Conservation (phyloP, 92 coral and sea anemone species). For the Nematostella vectensis region DNA sequence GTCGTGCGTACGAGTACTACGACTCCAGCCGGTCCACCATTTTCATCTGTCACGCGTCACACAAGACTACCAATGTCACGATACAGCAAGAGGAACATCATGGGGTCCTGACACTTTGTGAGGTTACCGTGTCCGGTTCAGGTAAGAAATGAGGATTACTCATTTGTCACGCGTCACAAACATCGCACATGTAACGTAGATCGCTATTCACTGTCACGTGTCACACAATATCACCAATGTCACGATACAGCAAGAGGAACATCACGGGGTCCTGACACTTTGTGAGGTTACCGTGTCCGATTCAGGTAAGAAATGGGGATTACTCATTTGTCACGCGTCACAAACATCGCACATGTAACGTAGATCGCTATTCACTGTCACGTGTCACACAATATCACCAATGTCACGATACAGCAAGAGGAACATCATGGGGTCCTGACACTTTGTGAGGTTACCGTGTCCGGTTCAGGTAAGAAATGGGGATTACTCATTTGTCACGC, state of each 20-base stretch:
- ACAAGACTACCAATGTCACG: slow-evolving; percentile 24
- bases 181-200: too few species aligned
- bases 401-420: slow-evolving; percentile 21
- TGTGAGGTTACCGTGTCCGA: slow-evolving; percentile 51
- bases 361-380: too few species aligned
- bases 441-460: slow-evolving; percentile 47
- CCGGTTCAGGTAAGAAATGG: slow-evolving; percentile 37
- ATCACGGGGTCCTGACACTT: slow-evolving; percentile 8
- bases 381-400: slow-evolving; percentile 20
- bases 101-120: slow-evolving; percentile 27
- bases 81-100: slow-evolving; percentile 11
- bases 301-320: slow-evolving; percentile 34
- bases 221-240: slow-evolving; percentile 19
- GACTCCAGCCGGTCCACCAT: slow-evolving; percentile 8
- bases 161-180: too few species aligned
- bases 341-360: too few species aligned
- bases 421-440: slow-evolving; percentile 6
- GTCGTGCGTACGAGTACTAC: slow-evolving; percentile 23
- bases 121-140: slow-evolving; percentile 42
- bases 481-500: too few species aligned
- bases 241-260: slow-evolving; percentile 17
- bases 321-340: too few species aligned
- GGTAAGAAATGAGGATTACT: slow-evolving; percentile 32
- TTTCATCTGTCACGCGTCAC: slow-evolving; percentile 40
- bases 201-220: too few species aligned